phyloP scores from a whole-genome alignment of 2,888 invertebrate species.

The Toxonevra muliebris region DNA sequence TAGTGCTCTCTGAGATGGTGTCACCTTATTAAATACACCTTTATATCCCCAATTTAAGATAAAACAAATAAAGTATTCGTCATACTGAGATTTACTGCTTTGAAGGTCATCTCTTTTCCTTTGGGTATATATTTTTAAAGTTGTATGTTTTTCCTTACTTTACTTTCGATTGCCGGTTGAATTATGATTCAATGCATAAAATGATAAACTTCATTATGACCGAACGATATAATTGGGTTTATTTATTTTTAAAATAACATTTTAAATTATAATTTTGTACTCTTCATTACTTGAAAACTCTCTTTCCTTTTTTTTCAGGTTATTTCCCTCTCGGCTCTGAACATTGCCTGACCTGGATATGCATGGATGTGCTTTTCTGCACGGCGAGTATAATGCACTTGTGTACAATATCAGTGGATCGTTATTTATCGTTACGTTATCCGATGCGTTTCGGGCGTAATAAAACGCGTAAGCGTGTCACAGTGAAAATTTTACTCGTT shows the following conservation, averaged over 20 bases:
- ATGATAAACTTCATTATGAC: slow-evolving; percentile 21
- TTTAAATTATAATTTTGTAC: neutral
- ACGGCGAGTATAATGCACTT: slow-evolving; percentile 97
- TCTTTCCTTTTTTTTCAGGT: slow-evolving; percentile 68
- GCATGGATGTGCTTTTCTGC: slow-evolving; percentile 94
- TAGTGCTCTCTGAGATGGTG: no score
- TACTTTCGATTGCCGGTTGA: neutral
- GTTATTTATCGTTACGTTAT: slow-evolving; percentile 89
- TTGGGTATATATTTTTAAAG: no score
- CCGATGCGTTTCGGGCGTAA: slow-evolving; percentile 94
- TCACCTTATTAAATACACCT: no score
- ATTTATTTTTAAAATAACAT: no score
- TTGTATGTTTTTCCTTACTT: no score
- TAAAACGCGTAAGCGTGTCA: slow-evolving; percentile 84
- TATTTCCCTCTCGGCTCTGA: slow-evolving; percentile 83
- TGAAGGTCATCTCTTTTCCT: no score
- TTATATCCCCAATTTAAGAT: no score
- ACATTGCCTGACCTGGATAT: slow-evolving; percentile 93
- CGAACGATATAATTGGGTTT: no score
- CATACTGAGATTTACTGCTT: no score
- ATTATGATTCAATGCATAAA: slow-evolving; percentile 5
- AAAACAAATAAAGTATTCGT: no score
- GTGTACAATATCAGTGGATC: slow-evolving; percentile 95
- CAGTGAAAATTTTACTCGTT: slow-evolving; percentile 90
- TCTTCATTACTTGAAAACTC: neutral